phyloP scores from a whole-genome alignment of 2,797 vertebrate species.

The Heliangelus exortis region DNA sequence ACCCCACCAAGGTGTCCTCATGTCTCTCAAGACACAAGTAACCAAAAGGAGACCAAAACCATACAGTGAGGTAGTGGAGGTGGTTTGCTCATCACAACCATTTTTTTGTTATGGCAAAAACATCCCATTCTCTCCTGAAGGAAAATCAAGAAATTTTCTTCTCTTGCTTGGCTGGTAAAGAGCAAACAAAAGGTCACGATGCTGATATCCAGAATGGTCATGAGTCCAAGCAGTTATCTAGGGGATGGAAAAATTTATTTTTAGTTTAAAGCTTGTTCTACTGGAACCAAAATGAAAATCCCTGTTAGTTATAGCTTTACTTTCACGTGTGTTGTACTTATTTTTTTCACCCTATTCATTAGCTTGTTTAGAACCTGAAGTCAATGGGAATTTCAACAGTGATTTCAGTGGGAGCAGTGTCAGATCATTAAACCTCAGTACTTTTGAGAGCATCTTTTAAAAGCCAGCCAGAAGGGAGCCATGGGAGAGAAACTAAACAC shows the following conservation, averaged over 20 bases:
- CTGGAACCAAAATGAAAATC: background rate
- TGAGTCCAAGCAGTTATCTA: background rate
- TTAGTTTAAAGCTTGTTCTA: conserved; percentile 5
- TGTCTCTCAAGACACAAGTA: accelerated
- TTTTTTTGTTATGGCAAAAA: background rate
- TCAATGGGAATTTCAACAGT: conserved; percentile 26
- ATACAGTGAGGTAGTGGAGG: background rate
- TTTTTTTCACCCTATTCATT: conserved; percentile 42
- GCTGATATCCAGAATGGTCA: background rate
- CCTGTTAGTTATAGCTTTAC: background rate
- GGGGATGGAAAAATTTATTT: background rate
- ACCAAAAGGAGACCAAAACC: background rate
- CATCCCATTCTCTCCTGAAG: background rate
- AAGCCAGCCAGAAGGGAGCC: background rate
- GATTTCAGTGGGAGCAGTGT: background rate
- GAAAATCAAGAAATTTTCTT: background rate
- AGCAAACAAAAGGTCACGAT: background rate
- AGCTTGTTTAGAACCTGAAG: conserved; percentile 24
- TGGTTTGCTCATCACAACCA: background rate
- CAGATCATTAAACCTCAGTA: conserved; percentile 20
- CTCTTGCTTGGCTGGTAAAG: background rate
- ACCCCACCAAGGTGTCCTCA: background rate
- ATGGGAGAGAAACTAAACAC: conserved; percentile 1
- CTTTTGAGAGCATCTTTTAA: conserved; percentile 14
- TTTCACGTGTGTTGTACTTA: background rate